These are phyloP conservation scores for Spinus olivaceus DNA, from an alignment of 2,797 vertebrate species.

Conservation along the genomic window DNA sequence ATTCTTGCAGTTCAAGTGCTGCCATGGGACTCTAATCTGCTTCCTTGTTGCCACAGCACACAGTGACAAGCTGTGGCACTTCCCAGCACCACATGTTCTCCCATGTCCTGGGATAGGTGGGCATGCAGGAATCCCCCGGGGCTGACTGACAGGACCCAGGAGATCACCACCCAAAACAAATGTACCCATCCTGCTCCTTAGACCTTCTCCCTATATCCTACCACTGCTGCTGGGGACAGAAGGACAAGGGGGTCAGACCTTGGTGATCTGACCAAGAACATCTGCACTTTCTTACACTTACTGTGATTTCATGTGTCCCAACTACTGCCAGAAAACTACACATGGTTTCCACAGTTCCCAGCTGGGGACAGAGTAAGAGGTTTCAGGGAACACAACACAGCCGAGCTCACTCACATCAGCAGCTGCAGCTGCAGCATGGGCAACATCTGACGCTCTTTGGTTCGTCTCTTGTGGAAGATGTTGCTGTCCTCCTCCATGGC, in stretches of 20 bases:
- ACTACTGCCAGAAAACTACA: neutral
- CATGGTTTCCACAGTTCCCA: neutral
- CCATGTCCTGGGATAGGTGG: neutral
- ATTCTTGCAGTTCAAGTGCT: neutral
- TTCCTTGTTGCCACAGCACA: neutral
- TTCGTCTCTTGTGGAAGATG: conserved; percentile 84
- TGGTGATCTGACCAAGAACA: neutral
- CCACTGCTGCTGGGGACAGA: neutral
- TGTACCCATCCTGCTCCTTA: neutral
- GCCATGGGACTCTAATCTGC: neutral
- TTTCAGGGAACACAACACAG: neutral
- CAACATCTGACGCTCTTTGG: conserved; percentile 85
- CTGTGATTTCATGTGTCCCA: neutral
- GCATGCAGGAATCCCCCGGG: neutral
- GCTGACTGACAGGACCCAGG: rapidly evolving
- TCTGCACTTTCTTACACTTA: neutral
- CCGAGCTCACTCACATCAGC: conserved; percentile 82
- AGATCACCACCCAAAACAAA: neutral
- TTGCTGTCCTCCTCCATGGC: conserved; percentile 89
- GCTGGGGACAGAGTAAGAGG: neutral
- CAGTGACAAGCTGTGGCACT: neutral
- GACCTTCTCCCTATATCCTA: neutral
- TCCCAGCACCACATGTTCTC: neutral
- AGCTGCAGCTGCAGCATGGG: conserved; percentile 88
- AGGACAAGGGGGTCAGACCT: neutral